Percentiles rank a stretch among this genome's conserved stretches.
Conservation (phyloP, 2,797 vertebrate genomes). For the Hephaestus fuliginosus region DNA sequence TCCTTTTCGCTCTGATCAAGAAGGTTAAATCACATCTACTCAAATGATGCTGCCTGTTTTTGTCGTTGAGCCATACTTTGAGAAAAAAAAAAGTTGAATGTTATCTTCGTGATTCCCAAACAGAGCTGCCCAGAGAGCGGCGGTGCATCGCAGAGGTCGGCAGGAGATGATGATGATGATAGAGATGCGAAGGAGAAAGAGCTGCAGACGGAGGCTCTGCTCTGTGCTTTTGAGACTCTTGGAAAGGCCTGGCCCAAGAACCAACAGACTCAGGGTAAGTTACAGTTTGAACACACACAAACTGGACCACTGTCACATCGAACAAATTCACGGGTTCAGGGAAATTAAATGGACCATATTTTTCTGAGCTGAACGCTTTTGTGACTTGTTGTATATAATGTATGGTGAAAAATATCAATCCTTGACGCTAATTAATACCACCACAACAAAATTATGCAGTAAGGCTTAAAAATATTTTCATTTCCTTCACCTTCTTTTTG, state of each 20-base stretch:
- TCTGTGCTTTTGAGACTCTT: slow-evolving; percentile 94
- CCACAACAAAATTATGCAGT: background rate
- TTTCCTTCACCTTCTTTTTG: background rate
- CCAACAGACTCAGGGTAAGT: slow-evolving; percentile 89
- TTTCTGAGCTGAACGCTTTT: background rate
- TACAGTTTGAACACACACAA: background rate
- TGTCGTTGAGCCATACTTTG: background rate
- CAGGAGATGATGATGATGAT: slow-evolving; percentile 80
- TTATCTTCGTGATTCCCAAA: background rate
- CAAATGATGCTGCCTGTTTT: background rate
- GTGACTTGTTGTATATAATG: background rate
- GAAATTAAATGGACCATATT: background rate
- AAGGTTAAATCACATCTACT: slow-evolving; percentile 85
- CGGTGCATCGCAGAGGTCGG: slow-evolving; percentile 53
- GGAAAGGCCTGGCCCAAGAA: slow-evolving; percentile 95
- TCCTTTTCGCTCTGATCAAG: slow-evolving; percentile 94
- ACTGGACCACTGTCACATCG: background rate
- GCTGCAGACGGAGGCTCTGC: slow-evolving; percentile 90
- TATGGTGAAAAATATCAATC: background rate
- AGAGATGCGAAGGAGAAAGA: slow-evolving; percentile 89
- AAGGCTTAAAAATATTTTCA: background rate
- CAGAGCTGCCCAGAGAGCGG: slow-evolving; percentile 89
- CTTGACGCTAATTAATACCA: background rate
- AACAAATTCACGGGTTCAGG: background rate
- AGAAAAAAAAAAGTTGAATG: no score